A percentile compares a stretch with the other conserved stretches of the same genome.
These are phyloP conservation scores for Strigamia transsilvanica DNA, from an alignment of 2,888 invertebrate species.

Conservation along the genomic window DNA sequence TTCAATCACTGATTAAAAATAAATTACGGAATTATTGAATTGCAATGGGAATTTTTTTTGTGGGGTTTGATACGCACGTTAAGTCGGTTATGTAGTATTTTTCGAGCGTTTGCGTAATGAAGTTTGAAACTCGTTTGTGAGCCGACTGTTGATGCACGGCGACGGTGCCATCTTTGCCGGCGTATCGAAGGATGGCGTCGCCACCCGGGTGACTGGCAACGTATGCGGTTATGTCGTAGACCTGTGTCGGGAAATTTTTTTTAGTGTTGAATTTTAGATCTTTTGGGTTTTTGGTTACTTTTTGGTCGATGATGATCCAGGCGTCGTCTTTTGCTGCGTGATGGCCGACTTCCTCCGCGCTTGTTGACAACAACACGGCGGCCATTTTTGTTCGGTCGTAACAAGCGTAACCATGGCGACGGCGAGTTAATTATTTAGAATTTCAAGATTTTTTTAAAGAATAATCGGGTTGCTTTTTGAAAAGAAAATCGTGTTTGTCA, in stretches of 20 bases:
- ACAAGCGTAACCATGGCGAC: too few species aligned
- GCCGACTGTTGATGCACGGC: background rate
- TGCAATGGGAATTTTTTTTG: too few species aligned
- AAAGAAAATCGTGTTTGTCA: too few species aligned
- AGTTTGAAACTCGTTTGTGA: background rate
- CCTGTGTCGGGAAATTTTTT: background rate
- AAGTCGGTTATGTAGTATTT: background rate
- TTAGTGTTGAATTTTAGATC: background rate
- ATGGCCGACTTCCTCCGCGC: too few species aligned
- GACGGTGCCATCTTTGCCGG: slow-evolving; percentile 31
- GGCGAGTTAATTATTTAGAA: too few species aligned
- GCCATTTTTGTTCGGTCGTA: too few species aligned
- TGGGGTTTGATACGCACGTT: background rate
- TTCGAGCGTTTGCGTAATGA: background rate
- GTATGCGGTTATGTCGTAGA: slow-evolving; percentile 15
- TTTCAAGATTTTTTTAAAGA: too few species aligned
- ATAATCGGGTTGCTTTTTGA: too few species aligned
- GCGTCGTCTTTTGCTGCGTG: background rate
- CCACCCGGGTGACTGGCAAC: slow-evolving; percentile 4
- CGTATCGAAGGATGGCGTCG: background rate
- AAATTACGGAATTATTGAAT: too few species aligned
- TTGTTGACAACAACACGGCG: too few species aligned
- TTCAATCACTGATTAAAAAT: background rate
- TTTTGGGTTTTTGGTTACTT: background rate
- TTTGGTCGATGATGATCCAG: background rate